A percentile compares a stretch with the other conserved stretches of the same genome.
phyloP scores from a whole-genome alignment of 2,113 vertebrate genomes.

The Propithecus coquereli region DNA sequence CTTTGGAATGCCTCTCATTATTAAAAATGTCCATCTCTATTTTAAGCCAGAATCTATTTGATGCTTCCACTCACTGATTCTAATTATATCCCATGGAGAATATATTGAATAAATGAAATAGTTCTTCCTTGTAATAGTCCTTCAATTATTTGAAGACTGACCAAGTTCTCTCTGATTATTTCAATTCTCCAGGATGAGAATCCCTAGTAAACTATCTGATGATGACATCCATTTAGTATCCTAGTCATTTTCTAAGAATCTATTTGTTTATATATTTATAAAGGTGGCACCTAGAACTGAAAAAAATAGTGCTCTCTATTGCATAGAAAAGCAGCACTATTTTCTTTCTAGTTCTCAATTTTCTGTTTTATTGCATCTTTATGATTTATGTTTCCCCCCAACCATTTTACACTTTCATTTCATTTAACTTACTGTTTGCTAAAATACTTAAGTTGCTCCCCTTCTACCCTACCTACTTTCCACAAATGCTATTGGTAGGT shows the following conservation, averaged over 20 bases:
- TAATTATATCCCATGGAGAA: background rate
- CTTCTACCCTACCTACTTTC: background rate
- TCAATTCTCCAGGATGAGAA: background rate
- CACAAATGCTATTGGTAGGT: background rate
- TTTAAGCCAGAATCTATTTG: conserved; percentile 17
- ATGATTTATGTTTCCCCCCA: background rate
- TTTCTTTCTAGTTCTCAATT: background rate
- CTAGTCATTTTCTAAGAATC: background rate
- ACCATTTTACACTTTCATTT: background rate
- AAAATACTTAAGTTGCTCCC: background rate
- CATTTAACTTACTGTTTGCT: background rate
- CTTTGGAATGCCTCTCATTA: conserved; percentile 1
- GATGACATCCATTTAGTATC: background rate
- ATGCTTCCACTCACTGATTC: background rate
- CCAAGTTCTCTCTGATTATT: background rate
- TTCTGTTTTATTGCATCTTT: background rate
- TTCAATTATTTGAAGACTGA: conserved; percentile 26
- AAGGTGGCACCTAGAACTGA: background rate
- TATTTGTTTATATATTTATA: background rate
- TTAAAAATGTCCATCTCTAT: background rate
- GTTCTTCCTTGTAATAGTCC: background rate
- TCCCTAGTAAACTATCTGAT: background rate
- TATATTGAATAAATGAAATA: conserved; percentile 10
- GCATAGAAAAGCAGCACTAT: background rate
- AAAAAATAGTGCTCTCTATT: background rate